phyloP scores from a whole-genome alignment of 1,140 invertebrate species.

The Diplogasteroides magnus region DNA sequence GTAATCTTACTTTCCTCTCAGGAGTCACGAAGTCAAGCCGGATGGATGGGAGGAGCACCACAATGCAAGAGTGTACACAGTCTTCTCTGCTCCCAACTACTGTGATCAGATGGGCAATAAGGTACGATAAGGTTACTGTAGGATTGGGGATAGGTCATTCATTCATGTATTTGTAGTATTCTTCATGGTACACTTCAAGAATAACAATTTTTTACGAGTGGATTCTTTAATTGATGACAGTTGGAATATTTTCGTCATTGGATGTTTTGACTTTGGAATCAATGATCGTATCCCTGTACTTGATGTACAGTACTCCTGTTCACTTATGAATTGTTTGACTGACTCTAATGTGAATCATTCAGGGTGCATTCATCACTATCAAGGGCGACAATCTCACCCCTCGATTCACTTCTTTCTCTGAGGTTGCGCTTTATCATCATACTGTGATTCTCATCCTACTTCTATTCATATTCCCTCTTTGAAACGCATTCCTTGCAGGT shows the following conservation, averaged over 20 bases:
- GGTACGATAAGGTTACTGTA: not conserved
- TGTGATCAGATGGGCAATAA: slow-evolving; percentile 98
- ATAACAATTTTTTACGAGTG: not conserved
- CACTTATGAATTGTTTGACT: no score
- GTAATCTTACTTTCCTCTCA: slow-evolving; percentile 22
- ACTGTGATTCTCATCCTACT: not conserved
- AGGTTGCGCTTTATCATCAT: not conserved
- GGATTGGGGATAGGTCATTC: no score
- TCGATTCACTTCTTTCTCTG: not conserved
- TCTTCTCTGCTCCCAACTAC: slow-evolving; percentile 97
- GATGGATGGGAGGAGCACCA: slow-evolving; percentile 91
- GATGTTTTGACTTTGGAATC: no score
- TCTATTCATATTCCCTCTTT: not conserved
- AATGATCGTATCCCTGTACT: no score
- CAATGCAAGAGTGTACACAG: slow-evolving; percentile 86
- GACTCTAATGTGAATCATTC: no score
- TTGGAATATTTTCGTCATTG: no score
- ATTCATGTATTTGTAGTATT: no score
- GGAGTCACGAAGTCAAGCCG: slow-evolving; percentile 96
- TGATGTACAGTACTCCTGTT: no score
- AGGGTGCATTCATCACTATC: slow-evolving; percentile 89
- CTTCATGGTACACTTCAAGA: no score
- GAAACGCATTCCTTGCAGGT: slow-evolving; percentile 66
- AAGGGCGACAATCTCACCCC: slow-evolving; percentile 71
- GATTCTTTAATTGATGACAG: no score